Evolutionary conservation across 2,797 vertebrate genomes (phyloP), one percentile per base, ranked within the genome.

Genomic region (Mormyrops attenuatus): DNA sequence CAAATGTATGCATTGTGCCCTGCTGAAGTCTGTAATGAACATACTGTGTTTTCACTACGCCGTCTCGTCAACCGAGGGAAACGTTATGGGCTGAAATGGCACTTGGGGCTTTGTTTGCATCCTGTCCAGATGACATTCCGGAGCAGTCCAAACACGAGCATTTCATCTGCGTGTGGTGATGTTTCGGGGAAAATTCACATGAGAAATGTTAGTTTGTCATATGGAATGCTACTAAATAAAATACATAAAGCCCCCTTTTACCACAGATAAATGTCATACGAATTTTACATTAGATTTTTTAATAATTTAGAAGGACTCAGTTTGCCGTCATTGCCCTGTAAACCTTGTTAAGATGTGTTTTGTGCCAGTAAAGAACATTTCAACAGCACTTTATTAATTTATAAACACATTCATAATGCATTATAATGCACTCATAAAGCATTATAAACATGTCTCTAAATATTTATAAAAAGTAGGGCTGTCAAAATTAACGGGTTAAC

Each of bases 1-100:
- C 30, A 63, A 38, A n/a, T 41, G 55, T 63, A n/a, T 88, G 86
- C 86, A 63, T 26, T 63, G 87, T 63, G 87, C 47, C 87, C 30
- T 13, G 57, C 87, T 63, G 55, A 49, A 63, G 87, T 41, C 6
- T 63, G 57, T 63, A 44, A 44, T 88, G 87, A 22, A 41, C 57
- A 63, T 63, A 88, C 57, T 44, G 57, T 88, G 55, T 88, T 88
- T 60, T 88, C 20, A 20, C 20, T 60, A 9, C 38, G 38, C 30
- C 26, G 30, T 17, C 50, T 49, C 30, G 53, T 87, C 53, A 20
- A 86, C 26, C 13, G 15, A 60, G 52, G 30, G 52, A 38, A 57
- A 41, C 57, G 11, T 8, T 13, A 22, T 44, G 55, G 2, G 57
- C 20, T 63, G 87, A 88, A 88, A 63, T 26, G 38, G 17, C 20